These are phyloP conservation scores for Henricia sp. DNA, from an alignment of 53 echinoderm and acorn worm species.

Conservation along the genomic window DNA sequence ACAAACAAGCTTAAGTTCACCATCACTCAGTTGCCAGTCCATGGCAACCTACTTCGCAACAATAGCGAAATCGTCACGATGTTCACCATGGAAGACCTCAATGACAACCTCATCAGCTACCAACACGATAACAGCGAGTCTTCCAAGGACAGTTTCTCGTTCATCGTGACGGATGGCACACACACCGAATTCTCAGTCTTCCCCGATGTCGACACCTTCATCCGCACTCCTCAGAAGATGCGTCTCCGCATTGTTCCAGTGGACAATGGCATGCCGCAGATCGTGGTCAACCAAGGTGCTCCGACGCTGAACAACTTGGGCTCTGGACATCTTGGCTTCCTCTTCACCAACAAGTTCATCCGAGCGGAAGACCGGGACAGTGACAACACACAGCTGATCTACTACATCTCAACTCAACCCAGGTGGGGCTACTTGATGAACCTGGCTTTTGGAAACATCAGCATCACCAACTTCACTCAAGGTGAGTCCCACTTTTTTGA, in stretches of 20 bases:
- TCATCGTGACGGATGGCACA: conserved; percentile 96
- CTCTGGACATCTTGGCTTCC: conserved; percentile 90
- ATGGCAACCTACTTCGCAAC: conserved; percentile 89
- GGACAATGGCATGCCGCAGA: conserved; percentile 95
- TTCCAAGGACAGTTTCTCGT: conserved; percentile 90
- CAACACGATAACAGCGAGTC: conserved; percentile 94
- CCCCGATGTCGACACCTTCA: conserved; percentile 78
- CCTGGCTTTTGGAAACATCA: conserved; percentile 78
- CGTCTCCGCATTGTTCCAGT: conserved; percentile 79
- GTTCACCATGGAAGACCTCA: conserved; percentile 95
- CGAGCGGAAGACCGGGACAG: conserved; percentile 97
- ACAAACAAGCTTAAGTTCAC: conserved; percentile 78
- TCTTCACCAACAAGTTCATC: conserved; percentile 98
- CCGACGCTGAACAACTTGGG: conserved; percentile 83
- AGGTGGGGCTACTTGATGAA: conserved; percentile 92
- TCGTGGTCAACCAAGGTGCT: conserved; percentile 95
- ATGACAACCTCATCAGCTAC: conserved; percentile 98
- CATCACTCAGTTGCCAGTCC: conserved; percentile 96
- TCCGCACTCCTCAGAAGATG: conserved; percentile 90
- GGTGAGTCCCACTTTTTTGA: conserved; percentile 61
- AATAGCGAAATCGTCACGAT: conserved; percentile 82
- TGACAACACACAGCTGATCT: conserved; percentile 71
- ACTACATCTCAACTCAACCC: conserved; percentile 89
- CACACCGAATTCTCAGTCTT: conserved; percentile 92
- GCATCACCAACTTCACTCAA: conserved; percentile 98